phyloP scores from a whole-genome alignment of 2,888 invertebrate species.

The Oeneis ivallda region DNA sequence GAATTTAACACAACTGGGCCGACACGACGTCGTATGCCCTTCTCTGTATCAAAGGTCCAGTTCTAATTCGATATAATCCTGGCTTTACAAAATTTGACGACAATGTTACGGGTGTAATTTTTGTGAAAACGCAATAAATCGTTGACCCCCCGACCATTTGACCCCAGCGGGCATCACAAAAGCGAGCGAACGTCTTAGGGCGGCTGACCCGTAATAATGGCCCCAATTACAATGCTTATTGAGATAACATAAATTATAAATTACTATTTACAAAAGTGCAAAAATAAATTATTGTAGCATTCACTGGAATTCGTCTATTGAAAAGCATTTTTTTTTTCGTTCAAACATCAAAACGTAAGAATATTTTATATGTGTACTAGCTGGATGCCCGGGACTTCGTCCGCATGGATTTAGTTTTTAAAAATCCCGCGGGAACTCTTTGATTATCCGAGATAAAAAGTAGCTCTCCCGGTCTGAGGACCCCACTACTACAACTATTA shows the following conservation, averaged over 20 bases:
- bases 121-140: conserved; percentile 68
- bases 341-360: no score
- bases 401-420: no score
- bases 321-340: not conserved
- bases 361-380: no score
- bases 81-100: conserved; percentile 49
- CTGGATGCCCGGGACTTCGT: no score
- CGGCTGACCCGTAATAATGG: conserved; percentile 73
- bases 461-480: no score
- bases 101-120: conserved; percentile 63
- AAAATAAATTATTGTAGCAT: conserved; percentile 13
- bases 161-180: conserved; percentile 65
- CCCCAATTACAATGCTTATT: conserved; percentile 71
- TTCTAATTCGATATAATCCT: conserved; percentile 35
- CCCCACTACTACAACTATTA: no score
- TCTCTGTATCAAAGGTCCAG: conserved; percentile 5
- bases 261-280: conserved; percentile 45
- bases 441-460: no score
- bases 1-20: not conserved
- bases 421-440: no score
- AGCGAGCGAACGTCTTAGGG: conserved; percentile 63
- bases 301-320: not conserved
- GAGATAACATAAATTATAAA: conserved; percentile 78
- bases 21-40: not conserved
- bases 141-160: conserved; percentile 77